Percentiles rank a stretch among this genome's conserved stretches.
Evolutionary conservation across 2,113 vertebrate genomes (phyloP).

Genomic region (Sylvicapra grimmia): DNA sequence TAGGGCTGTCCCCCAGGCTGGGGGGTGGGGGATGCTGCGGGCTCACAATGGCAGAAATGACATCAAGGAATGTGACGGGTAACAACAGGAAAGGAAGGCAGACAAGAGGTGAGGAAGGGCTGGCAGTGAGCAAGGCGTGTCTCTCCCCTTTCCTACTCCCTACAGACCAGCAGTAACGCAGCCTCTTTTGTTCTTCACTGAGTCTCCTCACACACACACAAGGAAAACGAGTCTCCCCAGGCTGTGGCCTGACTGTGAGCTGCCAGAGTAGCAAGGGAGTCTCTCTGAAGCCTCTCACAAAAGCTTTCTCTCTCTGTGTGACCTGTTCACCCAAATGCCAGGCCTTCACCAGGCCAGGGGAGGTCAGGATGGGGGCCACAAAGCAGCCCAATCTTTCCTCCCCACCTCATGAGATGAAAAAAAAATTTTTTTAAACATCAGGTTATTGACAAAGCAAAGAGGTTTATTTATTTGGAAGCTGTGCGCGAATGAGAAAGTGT

Average conservation of each 20-base stretch:
- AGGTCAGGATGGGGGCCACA: background rate
- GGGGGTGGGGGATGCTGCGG: background rate
- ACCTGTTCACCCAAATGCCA: background rate
- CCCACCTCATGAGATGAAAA: background rate
- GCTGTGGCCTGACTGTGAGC: background rate
- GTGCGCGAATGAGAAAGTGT: background rate
- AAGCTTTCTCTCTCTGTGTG: background rate
- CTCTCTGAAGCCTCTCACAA: background rate
- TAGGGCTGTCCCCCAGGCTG: background rate
- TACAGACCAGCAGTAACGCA: background rate
- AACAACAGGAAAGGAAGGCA: background rate
- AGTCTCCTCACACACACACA: background rate
- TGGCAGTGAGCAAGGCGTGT: background rate
- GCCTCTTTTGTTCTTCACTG: background rate
- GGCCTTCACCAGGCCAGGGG: background rate
- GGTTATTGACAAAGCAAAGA: background rate
- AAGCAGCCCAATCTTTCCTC: background rate
- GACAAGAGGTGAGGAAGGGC: background rate
- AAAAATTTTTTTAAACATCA: background rate
- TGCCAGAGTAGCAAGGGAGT: background rate
- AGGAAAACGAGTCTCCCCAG: background rate
- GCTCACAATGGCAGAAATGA: constrained; percentile 70
- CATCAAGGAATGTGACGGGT: constrained; percentile 51
- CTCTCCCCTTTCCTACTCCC: background rate
- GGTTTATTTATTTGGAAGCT: background rate